These are phyloP conservation scores for Phalanger gymnotis DNA, from an alignment of 2,797 vertebrate species.

Conservation along the genomic window DNA sequence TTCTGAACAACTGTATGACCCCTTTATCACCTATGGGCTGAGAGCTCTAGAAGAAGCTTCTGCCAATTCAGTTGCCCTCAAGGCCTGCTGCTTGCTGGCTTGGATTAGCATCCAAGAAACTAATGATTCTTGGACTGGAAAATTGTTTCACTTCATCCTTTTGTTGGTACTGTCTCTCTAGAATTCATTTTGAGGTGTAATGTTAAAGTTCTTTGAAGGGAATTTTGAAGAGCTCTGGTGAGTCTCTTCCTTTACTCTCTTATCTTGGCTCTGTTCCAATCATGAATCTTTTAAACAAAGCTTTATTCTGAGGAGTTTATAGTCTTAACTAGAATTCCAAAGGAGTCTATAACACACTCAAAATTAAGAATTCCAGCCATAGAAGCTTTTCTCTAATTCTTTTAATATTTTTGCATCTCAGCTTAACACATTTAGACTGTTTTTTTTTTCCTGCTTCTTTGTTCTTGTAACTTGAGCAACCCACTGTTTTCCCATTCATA, in stretches of 20 bases:
- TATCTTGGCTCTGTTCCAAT: background rate
- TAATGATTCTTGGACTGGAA: too few species aligned
- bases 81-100: background rate
- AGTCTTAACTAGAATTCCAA: background rate
- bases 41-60: background rate
- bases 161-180: background rate
- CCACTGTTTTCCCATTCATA: too few species aligned
- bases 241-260: background rate
- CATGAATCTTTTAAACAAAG: background rate
- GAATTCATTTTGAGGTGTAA: background rate
- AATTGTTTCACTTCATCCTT: background rate
- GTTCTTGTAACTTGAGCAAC: too few species aligned
- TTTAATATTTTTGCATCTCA: too few species aligned
- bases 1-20: background rate
- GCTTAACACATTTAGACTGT: too few species aligned
- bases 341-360: background rate
- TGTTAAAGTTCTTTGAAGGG: background rate
- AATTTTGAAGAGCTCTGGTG: background rate
- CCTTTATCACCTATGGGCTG: accelerated
- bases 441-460: too few species aligned
- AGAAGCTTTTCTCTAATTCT: background rate
- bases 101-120: too few species aligned
- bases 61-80: background rate
- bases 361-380: background rate
- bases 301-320: background rate